A percentile compares a stretch with the other conserved stretches of the same genome.
phyloP scores from a whole-genome alignment of 2,113 vertebrate genomes.

The Scytalopus superciliaris region DNA sequence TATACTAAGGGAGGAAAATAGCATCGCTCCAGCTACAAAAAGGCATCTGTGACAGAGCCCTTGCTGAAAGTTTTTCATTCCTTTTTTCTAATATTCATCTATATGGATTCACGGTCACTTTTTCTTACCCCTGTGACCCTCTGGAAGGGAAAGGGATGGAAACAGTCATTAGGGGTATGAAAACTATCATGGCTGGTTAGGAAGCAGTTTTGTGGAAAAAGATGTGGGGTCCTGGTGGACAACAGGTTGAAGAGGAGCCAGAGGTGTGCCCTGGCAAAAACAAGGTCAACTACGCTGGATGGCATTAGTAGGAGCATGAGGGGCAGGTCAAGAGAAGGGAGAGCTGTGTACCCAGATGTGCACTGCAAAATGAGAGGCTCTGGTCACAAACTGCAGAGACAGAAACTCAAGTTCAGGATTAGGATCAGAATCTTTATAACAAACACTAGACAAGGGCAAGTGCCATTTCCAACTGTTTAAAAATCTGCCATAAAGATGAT shows the following conservation, averaged over 20 bases:
- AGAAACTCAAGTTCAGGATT: background rate
- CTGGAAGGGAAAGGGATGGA: background rate
- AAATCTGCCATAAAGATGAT: background rate
- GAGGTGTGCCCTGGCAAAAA: background rate
- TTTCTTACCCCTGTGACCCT: background rate
- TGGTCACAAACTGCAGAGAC: background rate
- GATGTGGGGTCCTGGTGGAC: background rate
- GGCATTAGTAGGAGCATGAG: background rate
- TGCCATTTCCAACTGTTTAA: background rate
- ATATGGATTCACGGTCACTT: background rate
- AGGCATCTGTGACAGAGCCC: background rate
- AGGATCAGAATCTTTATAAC: background rate
- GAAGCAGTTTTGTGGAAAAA: background rate
- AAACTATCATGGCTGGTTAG: background rate
- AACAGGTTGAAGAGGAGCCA: background rate
- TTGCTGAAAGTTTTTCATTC: background rate
- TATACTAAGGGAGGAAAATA: background rate
- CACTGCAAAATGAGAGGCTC: background rate
- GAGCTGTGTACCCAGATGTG: background rate
- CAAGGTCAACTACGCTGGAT: accelerated
- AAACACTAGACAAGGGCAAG: background rate
- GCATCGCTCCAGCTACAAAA: background rate
- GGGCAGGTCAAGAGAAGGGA: background rate
- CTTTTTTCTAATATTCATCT: background rate
- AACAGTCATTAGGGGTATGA: background rate